Base-by-base conservation (phyloP, 2,113 vertebrate species). In the Bos javanicus region DNA sequence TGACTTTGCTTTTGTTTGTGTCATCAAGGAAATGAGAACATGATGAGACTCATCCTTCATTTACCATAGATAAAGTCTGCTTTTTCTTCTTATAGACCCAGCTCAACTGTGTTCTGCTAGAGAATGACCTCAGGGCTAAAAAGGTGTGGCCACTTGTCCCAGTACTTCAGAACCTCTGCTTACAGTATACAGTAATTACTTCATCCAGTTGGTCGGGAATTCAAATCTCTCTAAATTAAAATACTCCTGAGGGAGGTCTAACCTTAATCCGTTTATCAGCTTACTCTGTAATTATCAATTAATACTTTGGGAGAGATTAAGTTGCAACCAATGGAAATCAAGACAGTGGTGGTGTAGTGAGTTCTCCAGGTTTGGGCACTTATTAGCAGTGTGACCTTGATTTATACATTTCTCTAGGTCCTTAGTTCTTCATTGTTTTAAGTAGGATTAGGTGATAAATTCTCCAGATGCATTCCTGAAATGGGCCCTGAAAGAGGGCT, bases 141-240 rank as follows among this genome's bases (percentile, higher is more conserved):
- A 62, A 78, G 10, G 1, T 21, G 46, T 9, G 74, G 7, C 43
- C 89, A 25, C 30, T 60, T 86, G 43, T 8, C 28, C 33, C 0
- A 11, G 50, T 60, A 57, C 78, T 87, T 52, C 25, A 60, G 39
- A 80, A 25, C 30, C 50, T 94, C 26, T 23, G 52, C 50, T 92
- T 84, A 86, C 86, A 46, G 91, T 80, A 60, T 26, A n/a, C 56
- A 56, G 26, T 93, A 85, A 97, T 92, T 83, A 92, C 56, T 96
- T 96, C 71, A 92, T 92, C 92, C 14, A 7, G 14, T 87, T 93
- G n/a, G n/a, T 87, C 91, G 91, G 80, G 57, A 89, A 94, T 90
- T 96, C 78, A 97, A 84, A 97, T 98, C 60, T 80, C 43, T 95
- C 62, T 87, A 96, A 97, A 97, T 96, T 91, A 97, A 97, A 98